Base-by-base conservation (phyloP, 1,140 invertebrate species). In the Bombus superbus region DNA sequence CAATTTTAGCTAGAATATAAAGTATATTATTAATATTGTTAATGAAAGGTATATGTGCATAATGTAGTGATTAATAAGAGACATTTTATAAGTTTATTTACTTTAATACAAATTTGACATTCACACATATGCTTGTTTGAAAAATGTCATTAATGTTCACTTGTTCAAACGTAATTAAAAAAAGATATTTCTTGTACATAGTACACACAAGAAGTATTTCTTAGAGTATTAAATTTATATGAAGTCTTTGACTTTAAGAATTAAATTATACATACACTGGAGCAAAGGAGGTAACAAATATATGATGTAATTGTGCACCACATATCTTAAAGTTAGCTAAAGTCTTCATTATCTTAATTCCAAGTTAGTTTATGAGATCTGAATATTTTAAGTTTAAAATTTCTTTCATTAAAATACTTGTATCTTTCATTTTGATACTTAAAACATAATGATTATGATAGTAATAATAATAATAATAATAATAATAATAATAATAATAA, bases 81-180 rank as follows among this genome's bases (percentile, higher is more conserved):
- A 73, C 92, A 92, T 90, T 93, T 91, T 91, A 89, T 91, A 92
- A 94, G 93, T 94, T 94, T 94, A 94, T 94, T 95, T 94, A 92
- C 88, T 94, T 93, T 93, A 92, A 94, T 94, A 94, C 93, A 94
- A 94, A 94, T 93, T 94, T 94, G 92, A 94, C 93, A 94, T 93
- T 93, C 93, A 94, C 92, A 93, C 93, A 91, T 90, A 92, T 92
- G 87, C 89, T 92, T 92, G 90, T 90, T 84, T 92, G 87, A 87
- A 94, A 92, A 92, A 92, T 53, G 47, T 1, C 75, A 86, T 88
- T 86, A 92, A 90, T 90, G 83, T 92, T 91, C 85, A 89, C 88
- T 92, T 90, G 84, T 91, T 88, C 73, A 85, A 91, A 87, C 89
- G 85, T 85, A 89, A 89, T 88, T 90, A 88, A 90, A 87, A 89